Base-by-base conservation (phyloP, 1,140 invertebrate species). In the Aphaenogaster rudis region DNA sequence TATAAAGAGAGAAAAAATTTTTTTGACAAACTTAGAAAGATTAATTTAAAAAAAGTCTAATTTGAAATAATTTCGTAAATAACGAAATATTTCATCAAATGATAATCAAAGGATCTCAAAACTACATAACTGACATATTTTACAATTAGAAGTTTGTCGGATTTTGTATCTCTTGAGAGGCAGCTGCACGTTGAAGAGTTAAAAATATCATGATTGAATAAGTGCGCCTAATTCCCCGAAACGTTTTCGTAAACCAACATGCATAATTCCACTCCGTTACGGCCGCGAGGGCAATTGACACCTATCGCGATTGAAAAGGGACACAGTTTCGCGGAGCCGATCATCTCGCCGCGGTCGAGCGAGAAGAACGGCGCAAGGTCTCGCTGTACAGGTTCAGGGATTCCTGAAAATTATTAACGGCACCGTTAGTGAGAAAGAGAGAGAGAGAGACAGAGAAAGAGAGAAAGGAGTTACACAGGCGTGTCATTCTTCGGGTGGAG, bases 351-450 rank as follows among this genome's bases (percentile, higher is more conserved):
- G 67, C 57, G 39, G 15, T 48, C 42, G 52, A 81, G 33, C 50
- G 28, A 79, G 67, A 71, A n/a, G 54, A 66, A 79, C 66, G 59
- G 45, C 39, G 48, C 74, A 72, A 45, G 76, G 36, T 36, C 50
- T 66, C 48, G 63, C 13, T 13, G 50, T 36, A 48, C 42, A 50
- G 36, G 80, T 84, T 88, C 80, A 81, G 82, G 45, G 69, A 89
- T 92, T 92, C 87, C 76, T 72, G 82, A 90, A 93, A 93, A 90
- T 91, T 85, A 92, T 93, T 92, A 92, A 88, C 90, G 66, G 59
- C 57, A 57, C 33, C 52, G 61, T 64, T 28, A 28, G 28, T 28
- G 28, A 28, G 28, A 28, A 28, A 28, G 28, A 28, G 28, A 28
- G 28, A 28, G 28, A 28, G 28, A 28, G 28, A 28, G 21, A 28